Evolutionary conservation across 2,888 invertebrate species (phyloP).

Genomic region (Cheilosia vulpina): DNA sequence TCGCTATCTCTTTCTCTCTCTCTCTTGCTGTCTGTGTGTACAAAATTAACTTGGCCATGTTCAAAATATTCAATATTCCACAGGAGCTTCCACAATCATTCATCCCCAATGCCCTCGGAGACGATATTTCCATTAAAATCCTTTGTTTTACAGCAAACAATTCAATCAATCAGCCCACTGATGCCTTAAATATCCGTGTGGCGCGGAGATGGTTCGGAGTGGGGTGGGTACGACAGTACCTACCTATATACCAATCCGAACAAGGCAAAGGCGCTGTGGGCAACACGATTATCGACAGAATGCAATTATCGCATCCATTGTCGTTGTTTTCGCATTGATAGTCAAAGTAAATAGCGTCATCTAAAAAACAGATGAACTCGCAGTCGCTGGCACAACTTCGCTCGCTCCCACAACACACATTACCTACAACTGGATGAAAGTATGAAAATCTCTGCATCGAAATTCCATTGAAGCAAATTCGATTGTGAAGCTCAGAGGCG

Average conservation of each 20-base stretch:
- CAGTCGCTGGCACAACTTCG: conserved; percentile 25
- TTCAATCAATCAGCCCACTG: conserved; percentile 76
- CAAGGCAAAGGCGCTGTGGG: conserved; percentile 52
- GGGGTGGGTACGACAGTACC: too few species aligned
- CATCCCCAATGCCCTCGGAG: conserved; percentile 50
- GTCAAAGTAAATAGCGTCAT: conserved; percentile 74
- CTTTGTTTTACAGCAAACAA: conserved; percentile 75
- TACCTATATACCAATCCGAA: background rate
- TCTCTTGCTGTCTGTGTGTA: background rate
- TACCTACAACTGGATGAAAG: conserved; percentile 16
- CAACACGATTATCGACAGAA: conserved; percentile 72
- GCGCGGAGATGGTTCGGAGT: background rate
- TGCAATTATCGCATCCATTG: conserved; percentile 75
- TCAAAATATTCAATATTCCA: conserved; percentile 63
- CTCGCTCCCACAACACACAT: conserved; percentile 18
- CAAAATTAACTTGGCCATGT: conserved; percentile 27
- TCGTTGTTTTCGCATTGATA: conserved; percentile 74
- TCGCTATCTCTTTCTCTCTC: background rate
- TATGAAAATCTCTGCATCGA: conserved; percentile 61
- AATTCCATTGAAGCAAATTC: conserved; percentile 52
- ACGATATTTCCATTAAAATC: conserved; percentile 76
- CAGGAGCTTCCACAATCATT: conserved; percentile 38
- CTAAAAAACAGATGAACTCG: conserved; percentile 68
- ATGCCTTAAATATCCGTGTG: conserved; percentile 71
- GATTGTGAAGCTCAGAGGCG: conserved; percentile 43